Evolutionary conservation across 2,888 invertebrate species (phyloP).

Genomic region (Plusia festucae): DNA sequence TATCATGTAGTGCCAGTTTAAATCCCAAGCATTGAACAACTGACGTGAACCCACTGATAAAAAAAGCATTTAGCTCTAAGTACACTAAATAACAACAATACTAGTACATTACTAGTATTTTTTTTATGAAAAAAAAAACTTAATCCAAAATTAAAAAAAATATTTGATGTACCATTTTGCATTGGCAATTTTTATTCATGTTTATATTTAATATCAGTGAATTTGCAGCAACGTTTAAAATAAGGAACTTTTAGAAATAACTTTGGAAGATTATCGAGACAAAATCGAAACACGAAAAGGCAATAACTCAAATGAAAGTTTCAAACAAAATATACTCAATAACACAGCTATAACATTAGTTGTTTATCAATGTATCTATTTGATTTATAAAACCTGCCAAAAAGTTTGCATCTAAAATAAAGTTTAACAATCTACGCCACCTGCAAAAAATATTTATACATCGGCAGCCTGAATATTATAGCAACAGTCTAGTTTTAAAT

Average conservation of each 20-base stretch:
- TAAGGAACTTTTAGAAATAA: neutral
- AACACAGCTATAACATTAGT: neutral
- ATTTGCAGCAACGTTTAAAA: neutral
- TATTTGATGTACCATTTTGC: no score
- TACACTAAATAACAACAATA: no score
- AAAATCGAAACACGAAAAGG: neutral
- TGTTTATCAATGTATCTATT: neutral
- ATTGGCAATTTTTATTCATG: no score
- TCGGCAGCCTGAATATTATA: no score
- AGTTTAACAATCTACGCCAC: constrained; percentile 1
- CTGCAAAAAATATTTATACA: neutral
- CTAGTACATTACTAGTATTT: no score
- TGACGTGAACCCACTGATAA: no score
- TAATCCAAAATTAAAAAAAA: no score
- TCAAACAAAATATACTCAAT: constrained; percentile 1
- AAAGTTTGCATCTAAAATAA: constrained; percentile 1
- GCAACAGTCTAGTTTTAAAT: neutral
- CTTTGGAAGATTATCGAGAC: neutral
- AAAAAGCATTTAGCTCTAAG: no score
- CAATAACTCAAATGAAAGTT: neutral
- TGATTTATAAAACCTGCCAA: constrained; percentile 1
- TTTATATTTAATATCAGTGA: no score
- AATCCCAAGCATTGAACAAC: no score
- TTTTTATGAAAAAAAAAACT: no score
- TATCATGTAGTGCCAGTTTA: no score